These are phyloP conservation scores for zebrafish (Danio rerio) DNA, from an alignment of 2,113 vertebrate species.

Conservation along the genomic window GRCz12tu NC_133181.1:55623001-55623500, in stretches of 20 bases:
- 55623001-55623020: slow-evolving; percentile 58
- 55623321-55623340: slow-evolving; percentile 60
- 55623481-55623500: too few relatives aligned
- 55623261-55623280: background rate
- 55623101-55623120: slow-evolving; percentile 59
- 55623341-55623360: slow-evolving; percentile 47
- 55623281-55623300: slow-evolving; percentile 60
- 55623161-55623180: slow-evolving; percentile 66
- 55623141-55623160: slow-evolving; percentile 58
- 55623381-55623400: slow-evolving; percentile 67
- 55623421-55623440: slow-evolving; percentile 61
- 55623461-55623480: too few relatives aligned
- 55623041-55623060: slow-evolving; percentile 77
- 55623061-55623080: slow-evolving; percentile 72
- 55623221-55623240: slow-evolving; percentile 23
- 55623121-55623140: slow-evolving; percentile 66
- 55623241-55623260: slow-evolving; percentile 45
- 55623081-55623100: slow-evolving; percentile 69
- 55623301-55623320: slow-evolving; percentile 64
- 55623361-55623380: slow-evolving; percentile 60
- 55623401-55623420: slow-evolving; percentile 67
- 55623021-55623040: slow-evolving; percentile 73
- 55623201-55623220: slow-evolving; percentile 44
- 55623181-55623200: slow-evolving; percentile 62
- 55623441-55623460: background rate